phyloP scores from a whole-genome alignment of 2,888 invertebrate genomes.

The Eumerus sabulonum region DNA sequence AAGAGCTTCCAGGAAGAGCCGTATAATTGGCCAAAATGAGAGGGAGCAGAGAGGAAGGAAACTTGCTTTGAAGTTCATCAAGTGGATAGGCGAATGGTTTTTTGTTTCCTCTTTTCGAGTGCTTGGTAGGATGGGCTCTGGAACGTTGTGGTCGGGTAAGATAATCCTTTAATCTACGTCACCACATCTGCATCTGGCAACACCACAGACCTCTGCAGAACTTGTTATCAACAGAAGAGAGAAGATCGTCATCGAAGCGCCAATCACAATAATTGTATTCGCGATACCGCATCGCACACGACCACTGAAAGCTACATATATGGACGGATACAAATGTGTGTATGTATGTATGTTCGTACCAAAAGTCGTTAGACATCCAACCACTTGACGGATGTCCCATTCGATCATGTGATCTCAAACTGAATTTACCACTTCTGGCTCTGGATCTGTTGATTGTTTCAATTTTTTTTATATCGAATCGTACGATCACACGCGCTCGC shows the following conservation, averaged over 20 bases:
- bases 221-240: slow-evolving; percentile 52
- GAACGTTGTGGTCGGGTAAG: too few relatives aligned
- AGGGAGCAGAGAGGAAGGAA: too few relatives aligned
- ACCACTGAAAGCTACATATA: too few relatives aligned
- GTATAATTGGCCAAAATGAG: too few relatives aligned
- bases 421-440: slow-evolving; percentile 6
- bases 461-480: not conserved
- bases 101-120: too few relatives aligned
- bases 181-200: slow-evolving; percentile 27
- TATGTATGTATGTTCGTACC: not conserved
- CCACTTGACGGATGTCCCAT: slow-evolving; percentile 55
- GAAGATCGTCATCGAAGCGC: slow-evolving; percentile 27
- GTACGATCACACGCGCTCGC: too few relatives aligned
- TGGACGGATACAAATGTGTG: slow-evolving; percentile 7
- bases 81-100: too few relatives aligned
- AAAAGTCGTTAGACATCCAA: slow-evolving; percentile 15
- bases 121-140: too few relatives aligned
- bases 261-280: too few relatives aligned
- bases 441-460: not conserved
- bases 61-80: too few relatives aligned
- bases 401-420: slow-evolving; percentile 34
- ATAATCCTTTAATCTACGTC: too few relatives aligned
- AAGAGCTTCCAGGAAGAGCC: slow-evolving; percentile 12
- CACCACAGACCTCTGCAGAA: slow-evolving; percentile 21
- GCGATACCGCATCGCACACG: too few relatives aligned